A percentile compares a stretch with the other conserved stretches of the same genome.
These are phyloP conservation scores for Coptodon bakossiorum DNA, from an alignment of 2,113 vertebrate species.

Conservation along the genomic window DNA sequence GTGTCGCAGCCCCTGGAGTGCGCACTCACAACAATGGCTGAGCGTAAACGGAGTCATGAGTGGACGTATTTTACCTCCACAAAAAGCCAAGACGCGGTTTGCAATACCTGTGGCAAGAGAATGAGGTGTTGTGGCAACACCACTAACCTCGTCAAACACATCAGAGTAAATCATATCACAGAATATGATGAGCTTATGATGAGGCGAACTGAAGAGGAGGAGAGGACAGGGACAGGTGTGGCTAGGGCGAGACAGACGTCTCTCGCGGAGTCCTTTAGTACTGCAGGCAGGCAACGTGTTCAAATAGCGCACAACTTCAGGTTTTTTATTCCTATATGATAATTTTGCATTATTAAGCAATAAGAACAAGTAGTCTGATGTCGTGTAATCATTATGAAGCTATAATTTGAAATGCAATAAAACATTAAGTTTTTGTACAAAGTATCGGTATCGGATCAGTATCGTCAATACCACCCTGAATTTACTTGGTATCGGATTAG, in stretches of 20 bases:
- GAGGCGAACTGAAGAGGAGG: background rate
- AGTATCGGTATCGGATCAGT: background rate
- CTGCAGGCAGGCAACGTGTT: background rate
- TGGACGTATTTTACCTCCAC: background rate
- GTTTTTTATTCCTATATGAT: background rate
- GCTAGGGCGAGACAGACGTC: background rate
- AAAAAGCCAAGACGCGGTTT: accelerated
- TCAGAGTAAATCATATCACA: accelerated
- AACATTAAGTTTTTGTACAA: accelerated
- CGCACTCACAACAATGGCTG: background rate
- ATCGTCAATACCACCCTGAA: background rate
- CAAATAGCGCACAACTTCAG: accelerated
- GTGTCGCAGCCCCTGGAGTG: accelerated
- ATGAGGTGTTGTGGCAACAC: background rate
- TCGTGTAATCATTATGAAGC: background rate
- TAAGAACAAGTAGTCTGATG: background rate
- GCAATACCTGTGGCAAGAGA: background rate
- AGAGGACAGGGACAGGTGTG: background rate
- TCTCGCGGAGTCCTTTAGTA: no score
- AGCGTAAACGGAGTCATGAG: accelerated
- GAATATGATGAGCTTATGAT: background rate
- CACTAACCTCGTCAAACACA: background rate
- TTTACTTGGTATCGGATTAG: background rate
- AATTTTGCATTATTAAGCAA: background rate
- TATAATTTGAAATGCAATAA: background rate